Percentiles rank a stretch among this genome's conserved stretches.
These are phyloP conservation scores for Hydractinia symbiolongicarpus DNA, from an alignment of 30 jellyfish, hydroid and myxozoan genomes.

Conservation along the genomic window DNA sequence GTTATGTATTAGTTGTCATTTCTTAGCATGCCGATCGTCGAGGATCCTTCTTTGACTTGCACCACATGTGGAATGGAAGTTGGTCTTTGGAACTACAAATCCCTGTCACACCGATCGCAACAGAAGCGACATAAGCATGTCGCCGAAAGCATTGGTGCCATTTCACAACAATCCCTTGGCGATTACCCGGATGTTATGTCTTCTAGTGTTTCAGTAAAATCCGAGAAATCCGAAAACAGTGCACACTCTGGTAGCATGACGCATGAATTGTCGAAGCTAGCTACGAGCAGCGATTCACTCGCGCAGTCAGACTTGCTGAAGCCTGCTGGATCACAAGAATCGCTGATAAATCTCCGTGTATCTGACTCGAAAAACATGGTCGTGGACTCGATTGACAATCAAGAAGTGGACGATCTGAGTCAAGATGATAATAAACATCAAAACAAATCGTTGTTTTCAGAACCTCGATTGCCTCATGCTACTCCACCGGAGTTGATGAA, in stretches of 20 bases:
- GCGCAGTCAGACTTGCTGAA: slow-evolving; percentile 36
- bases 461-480: slow-evolving; percentile 67
- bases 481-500: slow-evolving; percentile 91
- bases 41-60: slow-evolving; percentile 80
- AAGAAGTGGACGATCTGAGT: background rate
- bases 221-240: slow-evolving; percentile 28
- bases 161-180: slow-evolving; percentile 31
- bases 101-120: slow-evolving; percentile 16
- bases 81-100: slow-evolving; percentile 86
- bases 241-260: slow-evolving; percentile 25
- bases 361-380: slow-evolving; percentile 31
- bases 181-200: slow-evolving; percentile 75
- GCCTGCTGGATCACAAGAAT: slow-evolving; percentile 49
- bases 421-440: background rate
- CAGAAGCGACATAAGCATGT: slow-evolving; percentile 15
- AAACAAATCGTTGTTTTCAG: slow-evolving; percentile 37
- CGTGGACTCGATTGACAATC: slow-evolving; percentile 13
- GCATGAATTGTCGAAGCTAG: slow-evolving; percentile 30
- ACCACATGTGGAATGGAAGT: slow-evolving; percentile 73
- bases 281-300: slow-evolving; percentile 39
- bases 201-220: slow-evolving; percentile 67
- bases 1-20: background rate
- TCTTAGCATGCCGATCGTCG: slow-evolving; percentile 53
- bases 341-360: slow-evolving; percentile 26
- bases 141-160: background rate